These are phyloP conservation scores for Collichthys lucidus DNA, from an alignment of 2,113 vertebrate species.

Conservation along the genomic window DNA sequence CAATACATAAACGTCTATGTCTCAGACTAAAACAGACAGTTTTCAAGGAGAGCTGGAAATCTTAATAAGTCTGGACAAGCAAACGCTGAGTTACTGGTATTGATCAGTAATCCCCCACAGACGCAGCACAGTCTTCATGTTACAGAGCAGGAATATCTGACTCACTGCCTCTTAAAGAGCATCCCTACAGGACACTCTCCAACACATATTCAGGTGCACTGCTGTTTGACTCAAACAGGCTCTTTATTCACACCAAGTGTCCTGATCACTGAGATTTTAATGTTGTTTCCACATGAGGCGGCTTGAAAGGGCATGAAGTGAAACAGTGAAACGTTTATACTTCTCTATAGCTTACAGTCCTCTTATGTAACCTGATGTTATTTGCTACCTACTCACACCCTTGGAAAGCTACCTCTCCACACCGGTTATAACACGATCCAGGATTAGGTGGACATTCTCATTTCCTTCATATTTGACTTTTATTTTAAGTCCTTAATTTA, in stretches of 20 bases:
- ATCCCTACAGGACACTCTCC: background rate
- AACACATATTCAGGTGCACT: background rate
- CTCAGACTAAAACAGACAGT: background rate
- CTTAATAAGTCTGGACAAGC: slow-evolving; percentile 6
- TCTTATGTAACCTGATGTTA: slow-evolving; percentile 50
- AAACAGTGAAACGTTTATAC: slow-evolving; percentile 32
- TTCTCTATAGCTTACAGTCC: slow-evolving; percentile 34
- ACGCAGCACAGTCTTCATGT: background rate
- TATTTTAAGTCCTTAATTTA: slow-evolving; percentile 29
- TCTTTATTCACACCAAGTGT: slow-evolving; percentile 14
- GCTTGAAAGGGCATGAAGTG: slow-evolving; percentile 38
- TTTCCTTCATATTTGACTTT: slow-evolving; percentile 45
- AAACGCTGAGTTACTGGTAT: background rate
- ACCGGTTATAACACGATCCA: slow-evolving; percentile 15
- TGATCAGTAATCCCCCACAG: slow-evolving; percentile 3
- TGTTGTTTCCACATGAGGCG: slow-evolving; percentile 37
- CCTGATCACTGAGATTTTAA: slow-evolving; percentile 20
- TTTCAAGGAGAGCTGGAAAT: background rate
- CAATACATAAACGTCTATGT: background rate
- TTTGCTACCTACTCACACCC: slow-evolving; percentile 42
- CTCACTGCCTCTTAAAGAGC: background rate
- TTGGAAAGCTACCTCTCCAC: slow-evolving; percentile 30
- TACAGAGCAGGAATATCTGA: slow-evolving; percentile 25
- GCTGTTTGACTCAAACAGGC: slow-evolving; percentile 1
- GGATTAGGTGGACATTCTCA: slow-evolving; percentile 15